Evolutionary conservation across 2,113 vertebrate species (phyloP), one percentile per base, ranked within the genome.

Genomic region (Mustela lutreola): DNA sequence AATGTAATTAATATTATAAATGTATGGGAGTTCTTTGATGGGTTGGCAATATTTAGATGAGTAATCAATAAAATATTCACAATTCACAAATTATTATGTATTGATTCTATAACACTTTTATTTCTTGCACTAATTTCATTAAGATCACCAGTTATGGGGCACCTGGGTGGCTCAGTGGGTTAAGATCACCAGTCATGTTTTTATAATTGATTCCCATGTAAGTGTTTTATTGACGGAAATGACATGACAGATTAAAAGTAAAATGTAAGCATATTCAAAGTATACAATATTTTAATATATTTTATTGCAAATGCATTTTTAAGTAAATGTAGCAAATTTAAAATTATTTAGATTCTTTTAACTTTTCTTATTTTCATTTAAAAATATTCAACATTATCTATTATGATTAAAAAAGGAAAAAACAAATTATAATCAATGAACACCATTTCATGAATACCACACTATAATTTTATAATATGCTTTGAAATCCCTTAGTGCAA

Each of bases 191-290:
- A 76, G 63, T 24, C 84, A 31, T 71, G 21, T 70, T 83, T 83
- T 84, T 89, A 70, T 81, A 62, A 62, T 26, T 60, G 58, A 88
- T 76, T 95, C 45, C 22, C 26, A 60, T 58, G 28, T 70, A 50
- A 90, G 86, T 73, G 36, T 60, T 48, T 76, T 63, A 42, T 87
- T 83, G 80, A 60, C n/a, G 88, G 18, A n/a, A 88, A 88, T n/a
- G 3, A 58, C 28, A 70, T 78, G 45, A 89, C 88, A 78, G 67
- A 89, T 70, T 84, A 89, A 89, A 87, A 92, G 39, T 86, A 91
- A 79, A 90, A 71, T 78, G 21, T 53, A 91, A 91, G 21, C 9
- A 22, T 62, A 10, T 26, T 62, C 60, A 62, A 62, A 62, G 60
- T 62, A 62, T 62, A 62, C 24, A 26, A 26, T 62, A 26, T 26